Percentiles rank a stretch among this genome's conserved stretches.
phyloP scores from a whole-genome alignment of 1,140 invertebrate species.

The Achroia grisella region DNA sequence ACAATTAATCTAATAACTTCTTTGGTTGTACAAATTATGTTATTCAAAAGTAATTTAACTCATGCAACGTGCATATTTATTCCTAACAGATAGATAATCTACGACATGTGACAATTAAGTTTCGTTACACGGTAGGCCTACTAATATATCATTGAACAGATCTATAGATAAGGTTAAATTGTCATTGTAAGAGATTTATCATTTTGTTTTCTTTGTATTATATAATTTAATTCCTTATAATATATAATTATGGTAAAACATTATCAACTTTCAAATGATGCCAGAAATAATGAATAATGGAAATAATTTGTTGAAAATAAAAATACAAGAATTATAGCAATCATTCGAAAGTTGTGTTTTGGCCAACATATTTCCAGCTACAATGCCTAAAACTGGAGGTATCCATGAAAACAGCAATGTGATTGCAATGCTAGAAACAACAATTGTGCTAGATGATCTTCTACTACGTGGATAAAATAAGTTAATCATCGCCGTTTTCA shows the following conservation, averaged over 20 bases:
- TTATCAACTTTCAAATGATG: conserved; percentile 1
- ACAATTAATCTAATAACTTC: too few species aligned
- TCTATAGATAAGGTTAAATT: not conserved
- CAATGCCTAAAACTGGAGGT: not conserved
- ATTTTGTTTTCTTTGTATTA: not conserved
- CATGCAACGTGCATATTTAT: conserved; percentile 3
- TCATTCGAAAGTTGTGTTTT: not conserved
- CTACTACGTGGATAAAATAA: too few species aligned
- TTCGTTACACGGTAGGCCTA: not conserved
- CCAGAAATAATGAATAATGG: not conserved
- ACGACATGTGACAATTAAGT: not conserved
- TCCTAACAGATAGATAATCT: not conserved
- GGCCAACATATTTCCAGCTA: not conserved
- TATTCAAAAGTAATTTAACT: too few species aligned
- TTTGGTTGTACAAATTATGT: too few species aligned
- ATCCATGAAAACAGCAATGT: too few species aligned
- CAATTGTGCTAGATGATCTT: too few species aligned
- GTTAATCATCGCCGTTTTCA: too few species aligned
- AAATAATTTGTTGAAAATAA: not conserved
- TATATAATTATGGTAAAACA: not conserved
- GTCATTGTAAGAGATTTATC: not conserved
- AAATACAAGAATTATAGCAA: not conserved
- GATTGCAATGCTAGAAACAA: too few species aligned
- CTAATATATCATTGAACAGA: not conserved
- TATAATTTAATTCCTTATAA: not conserved